These are phyloP conservation scores for Sorex maritimensis DNA, from an alignment of 2,797 vertebrate species.

Conservation along the genomic window DNA sequence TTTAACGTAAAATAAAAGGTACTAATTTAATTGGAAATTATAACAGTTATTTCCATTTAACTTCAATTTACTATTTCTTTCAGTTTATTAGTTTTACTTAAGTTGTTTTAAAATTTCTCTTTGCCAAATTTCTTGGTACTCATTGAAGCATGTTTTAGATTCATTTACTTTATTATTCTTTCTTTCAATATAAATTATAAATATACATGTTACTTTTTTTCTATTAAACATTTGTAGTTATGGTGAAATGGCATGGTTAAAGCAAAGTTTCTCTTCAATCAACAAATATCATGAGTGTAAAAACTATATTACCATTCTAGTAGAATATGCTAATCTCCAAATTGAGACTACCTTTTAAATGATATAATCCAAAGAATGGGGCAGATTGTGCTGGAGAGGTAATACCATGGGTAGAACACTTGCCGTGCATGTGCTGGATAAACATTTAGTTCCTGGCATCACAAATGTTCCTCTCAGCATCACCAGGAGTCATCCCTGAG, in stretches of 20 bases:
- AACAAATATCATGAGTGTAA: not conserved
- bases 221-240: constrained; percentile 43
- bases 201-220: constrained; percentile 38
- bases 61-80: not conserved
- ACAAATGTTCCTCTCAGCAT: too few species aligned
- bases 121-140: not conserved
- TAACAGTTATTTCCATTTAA: not conserved
- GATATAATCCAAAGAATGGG: too few species aligned
- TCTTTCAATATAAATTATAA: constrained; percentile 3
- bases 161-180: not conserved
- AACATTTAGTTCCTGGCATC: too few species aligned
- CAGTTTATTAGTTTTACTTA: not conserved
- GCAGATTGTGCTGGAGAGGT: too few species aligned
- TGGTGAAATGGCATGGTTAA: constrained; percentile 37
- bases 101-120: not conserved
- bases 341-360: too few species aligned
- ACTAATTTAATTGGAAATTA: too few species aligned
- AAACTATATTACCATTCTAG: too few species aligned
- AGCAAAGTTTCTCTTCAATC: not conserved
- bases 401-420: too few species aligned
- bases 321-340: too few species aligned
- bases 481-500: too few species aligned
- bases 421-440: too few species aligned
- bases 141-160: not conserved
- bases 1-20: too few species aligned